These are phyloP conservation scores for Capitella teleta DNA, from an alignment of 1,140 invertebrate genomes.

Conservation along the genomic window DNA sequence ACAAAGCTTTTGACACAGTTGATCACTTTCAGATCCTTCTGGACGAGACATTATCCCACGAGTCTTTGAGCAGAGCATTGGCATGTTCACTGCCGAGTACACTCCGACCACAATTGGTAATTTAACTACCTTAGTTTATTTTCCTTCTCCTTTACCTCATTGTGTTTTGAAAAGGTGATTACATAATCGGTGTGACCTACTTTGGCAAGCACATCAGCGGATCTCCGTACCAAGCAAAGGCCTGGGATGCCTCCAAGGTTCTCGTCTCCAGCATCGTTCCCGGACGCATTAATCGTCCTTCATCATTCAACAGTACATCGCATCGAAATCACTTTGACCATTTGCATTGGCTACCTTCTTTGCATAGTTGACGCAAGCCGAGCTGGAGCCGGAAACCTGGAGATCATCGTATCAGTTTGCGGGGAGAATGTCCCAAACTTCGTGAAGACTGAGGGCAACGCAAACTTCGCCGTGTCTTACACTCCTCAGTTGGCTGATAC, in stretches of 20 bases:
- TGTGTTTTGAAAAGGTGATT: conserved; percentile 52
- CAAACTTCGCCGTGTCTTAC: conserved; percentile 89
- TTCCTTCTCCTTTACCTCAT: not conserved
- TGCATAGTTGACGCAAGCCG: conserved; percentile 9
- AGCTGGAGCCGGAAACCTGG: conserved; percentile 62
- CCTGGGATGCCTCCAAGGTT: conserved; percentile 83
- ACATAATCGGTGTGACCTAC: conserved; percentile 79
- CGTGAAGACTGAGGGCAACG: conserved; percentile 93
- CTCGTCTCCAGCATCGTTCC: conserved; percentile 79
- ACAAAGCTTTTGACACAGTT: too few species aligned
- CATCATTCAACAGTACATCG: conserved; percentile 80
- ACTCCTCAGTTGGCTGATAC: conserved; percentile 83
- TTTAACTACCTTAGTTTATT: too few species aligned
- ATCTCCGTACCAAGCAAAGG: conserved; percentile 88
- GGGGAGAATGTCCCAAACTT: conserved; percentile 96
- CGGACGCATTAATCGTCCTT: conserved; percentile 78
- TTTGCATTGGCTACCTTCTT: not conserved
- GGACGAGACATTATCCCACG: too few species aligned
- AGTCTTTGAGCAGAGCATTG: too few species aligned
- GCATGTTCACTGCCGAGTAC: too few species aligned
- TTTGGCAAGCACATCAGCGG: conserved; percentile 74
- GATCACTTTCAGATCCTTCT: too few species aligned
- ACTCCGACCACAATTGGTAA: too few species aligned
- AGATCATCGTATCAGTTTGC: conserved; percentile 96
- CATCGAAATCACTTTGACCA: too few species aligned